Evolutionary conservation across 2,113 vertebrate species (phyloP), one percentile per base, ranked within the genome.

Genomic region (Condylura cristata): DNA sequence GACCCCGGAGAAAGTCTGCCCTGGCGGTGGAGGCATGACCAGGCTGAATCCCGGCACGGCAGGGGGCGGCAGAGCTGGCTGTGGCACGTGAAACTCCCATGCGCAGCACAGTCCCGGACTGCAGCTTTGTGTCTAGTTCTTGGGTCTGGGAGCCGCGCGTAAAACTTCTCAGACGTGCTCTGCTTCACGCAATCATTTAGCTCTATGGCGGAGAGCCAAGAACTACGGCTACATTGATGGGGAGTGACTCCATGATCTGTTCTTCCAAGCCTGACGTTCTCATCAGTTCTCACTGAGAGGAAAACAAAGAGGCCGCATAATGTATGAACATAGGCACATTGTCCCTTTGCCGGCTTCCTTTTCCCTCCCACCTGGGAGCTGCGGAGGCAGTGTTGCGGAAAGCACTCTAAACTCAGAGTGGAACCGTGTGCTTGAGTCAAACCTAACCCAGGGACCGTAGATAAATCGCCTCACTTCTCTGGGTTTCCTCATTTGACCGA

Each of bases 51-150:
- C 65, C 41, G 51, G 20, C 51, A 34, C 18, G 39, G n/a, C 3
- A 6, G 24, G 11, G 11, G 44, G 10, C 6, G 5, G 39, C n/a
- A 0, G 9, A 66, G 46, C 51, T 30, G 9, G 2, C 44, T 12
- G 2, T 8, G 70, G 44, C 63, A 6, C 6, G 1, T 0, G 8
- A 7, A 41, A 18, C 11, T 39, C 65, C 66, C 24, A 0, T 9
- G 1, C 20, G 12, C 34, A 41, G 5, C 8, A 3, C 16, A 20
- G n/a, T 65, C 39, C 51, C 20, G 39, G 61, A 8, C 22, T 5
- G 83, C 8, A 80, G 14, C 34, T 32, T 44, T 60, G 44, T 65
- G 34, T 60, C 65, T 34, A 30, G 20, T 72, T 79, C 71, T 72
- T 2, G 37, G 76, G 28, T 61, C 66, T 71, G 24, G 41, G 80